A percentile compares a stretch with the other conserved stretches of the same genome.
phyloP scores from a whole-genome alignment of 1,140 invertebrate genomes.

The Fopius arisanus region DNA sequence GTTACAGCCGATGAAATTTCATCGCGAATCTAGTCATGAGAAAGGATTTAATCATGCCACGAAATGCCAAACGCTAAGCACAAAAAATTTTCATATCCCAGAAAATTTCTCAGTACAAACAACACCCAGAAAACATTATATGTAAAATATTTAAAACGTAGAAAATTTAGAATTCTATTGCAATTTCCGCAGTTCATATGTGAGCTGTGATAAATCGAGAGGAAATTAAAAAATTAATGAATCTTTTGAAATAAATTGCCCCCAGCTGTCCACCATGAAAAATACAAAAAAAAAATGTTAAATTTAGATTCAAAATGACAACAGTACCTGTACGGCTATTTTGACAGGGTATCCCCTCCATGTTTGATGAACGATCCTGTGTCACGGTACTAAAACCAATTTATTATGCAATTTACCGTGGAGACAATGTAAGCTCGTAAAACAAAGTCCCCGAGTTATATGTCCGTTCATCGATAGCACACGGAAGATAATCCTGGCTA shows the following conservation, averaged over 20 bases:
- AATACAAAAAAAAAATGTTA: not conserved
- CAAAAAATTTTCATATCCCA: not conserved
- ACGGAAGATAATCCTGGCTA: conserved; percentile 41
- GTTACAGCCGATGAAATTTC: too few relatives aligned
- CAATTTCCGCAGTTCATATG: too few relatives aligned
- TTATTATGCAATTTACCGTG: conserved; percentile 41
- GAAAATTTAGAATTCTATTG: too few relatives aligned
- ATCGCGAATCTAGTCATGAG: too few relatives aligned
- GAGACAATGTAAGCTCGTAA: conserved; percentile 39
- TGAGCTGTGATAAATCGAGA: too few relatives aligned
- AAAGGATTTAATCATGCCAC: too few relatives aligned
- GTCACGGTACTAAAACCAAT: conserved; percentile 29
- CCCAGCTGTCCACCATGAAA: not conserved
- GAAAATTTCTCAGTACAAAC: too few relatives aligned
- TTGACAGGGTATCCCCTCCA: conserved; percentile 24
- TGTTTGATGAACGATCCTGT: conserved; percentile 30
- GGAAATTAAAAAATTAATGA: too few relatives aligned
- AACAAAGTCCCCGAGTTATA: conserved; percentile 36
- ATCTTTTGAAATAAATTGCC: not conserved
- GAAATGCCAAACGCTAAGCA: not conserved
- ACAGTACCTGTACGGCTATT: not conserved
- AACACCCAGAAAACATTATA: too few relatives aligned
- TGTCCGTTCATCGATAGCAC: conserved; percentile 32
- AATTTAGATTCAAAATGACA: not conserved
- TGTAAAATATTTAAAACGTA: too few relatives aligned